Base-by-base conservation (phyloP, 2,888 invertebrate genomes). In the Adelognathus sp. region DNA sequence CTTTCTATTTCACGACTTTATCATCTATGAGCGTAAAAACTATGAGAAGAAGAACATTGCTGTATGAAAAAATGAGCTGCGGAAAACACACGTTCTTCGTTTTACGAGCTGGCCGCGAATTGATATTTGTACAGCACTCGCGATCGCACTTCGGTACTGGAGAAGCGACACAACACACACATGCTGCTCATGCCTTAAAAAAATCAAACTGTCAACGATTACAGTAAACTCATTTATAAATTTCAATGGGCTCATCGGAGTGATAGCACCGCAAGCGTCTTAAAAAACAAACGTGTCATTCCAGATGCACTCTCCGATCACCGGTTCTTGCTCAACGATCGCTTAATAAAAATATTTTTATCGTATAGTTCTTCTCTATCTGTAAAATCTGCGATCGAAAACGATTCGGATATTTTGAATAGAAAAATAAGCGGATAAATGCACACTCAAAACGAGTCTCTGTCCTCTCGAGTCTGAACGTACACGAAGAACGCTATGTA, bases 401-500 rank as follows among this genome's bases (percentile, higher is more conserved):
- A 66, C 44, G 21, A 64, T n/a, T 36, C 58, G 56, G 27, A 24
- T 50, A 50, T 50, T 46, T 50, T 24, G 9, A 11, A 64, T 9
- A 24, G 11, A 50, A 50, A 31, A 31, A 16, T 11, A 60, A 60
- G 1, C 24, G 24, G 21, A 16, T 1, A 46, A 33, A 31, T 60
- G 50, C 9, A 16, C 18, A 18, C 33, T 56, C 24, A 70, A 56
- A 54, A 46, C 31, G 41, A 70, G 33, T 77, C 60, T 64, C 24
- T 11, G 14, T 77, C 39, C 16, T 77, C 66, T n/a, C 21, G 52
- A 33, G 67, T 80, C 56, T 82, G 81, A 11, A 82, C 50, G 71
- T 87, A 88, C 41, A 86, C 50, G 14, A 87, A 88, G 39, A 88
- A 79, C 0, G 79, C 80, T 60, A 89, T 77, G 63, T 89, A 88